A percentile compares a stretch with the other conserved stretches of the same genome.
These are phyloP conservation scores for Brenthis ino DNA, from an alignment of 2,888 invertebrate genomes.

Conservation along the genomic window DNA sequence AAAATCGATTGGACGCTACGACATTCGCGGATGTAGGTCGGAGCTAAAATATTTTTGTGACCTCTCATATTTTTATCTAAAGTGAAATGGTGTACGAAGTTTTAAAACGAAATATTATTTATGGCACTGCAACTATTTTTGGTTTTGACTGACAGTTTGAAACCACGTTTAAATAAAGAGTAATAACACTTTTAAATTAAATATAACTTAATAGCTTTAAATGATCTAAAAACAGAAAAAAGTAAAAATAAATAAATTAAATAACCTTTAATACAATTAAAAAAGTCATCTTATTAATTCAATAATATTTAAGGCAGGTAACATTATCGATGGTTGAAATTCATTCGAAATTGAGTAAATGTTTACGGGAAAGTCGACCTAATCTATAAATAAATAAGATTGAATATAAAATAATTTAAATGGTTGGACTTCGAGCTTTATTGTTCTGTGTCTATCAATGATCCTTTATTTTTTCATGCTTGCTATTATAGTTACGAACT, in stretches of 20 bases:
- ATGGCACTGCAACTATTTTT: conserved; percentile 1
- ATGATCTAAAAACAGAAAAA: neutral
- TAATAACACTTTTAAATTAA: neutral
- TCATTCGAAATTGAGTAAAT: neutral
- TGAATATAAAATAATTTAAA: neutral
- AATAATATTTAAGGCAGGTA: neutral
- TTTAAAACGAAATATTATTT: conserved; percentile 19
- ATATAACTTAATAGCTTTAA: neutral
- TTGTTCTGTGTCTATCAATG: conserved; percentile 14
- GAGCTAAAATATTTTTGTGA: conserved; percentile 53
- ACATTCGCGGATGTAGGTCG: conserved; percentile 61
- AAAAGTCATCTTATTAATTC: neutral
- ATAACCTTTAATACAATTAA: neutral
- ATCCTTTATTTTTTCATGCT: neutral
- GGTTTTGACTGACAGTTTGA: neutral
- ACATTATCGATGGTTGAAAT: neutral
- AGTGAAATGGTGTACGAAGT: conserved; percentile 24
- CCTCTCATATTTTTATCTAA: conserved; percentile 49
- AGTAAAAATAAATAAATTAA: neutral
- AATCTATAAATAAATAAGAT: neutral
- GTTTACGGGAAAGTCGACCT: neutral
- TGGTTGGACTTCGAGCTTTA: conserved; percentile 2
- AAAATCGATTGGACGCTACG: conserved; percentile 54
- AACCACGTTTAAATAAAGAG: neutral
- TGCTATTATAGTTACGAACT: neutral